Evolutionary conservation across 2,888 invertebrate genomes (phyloP), one percentile per base, ranked within the genome.

Genomic region (Pterostichus niger): DNA sequence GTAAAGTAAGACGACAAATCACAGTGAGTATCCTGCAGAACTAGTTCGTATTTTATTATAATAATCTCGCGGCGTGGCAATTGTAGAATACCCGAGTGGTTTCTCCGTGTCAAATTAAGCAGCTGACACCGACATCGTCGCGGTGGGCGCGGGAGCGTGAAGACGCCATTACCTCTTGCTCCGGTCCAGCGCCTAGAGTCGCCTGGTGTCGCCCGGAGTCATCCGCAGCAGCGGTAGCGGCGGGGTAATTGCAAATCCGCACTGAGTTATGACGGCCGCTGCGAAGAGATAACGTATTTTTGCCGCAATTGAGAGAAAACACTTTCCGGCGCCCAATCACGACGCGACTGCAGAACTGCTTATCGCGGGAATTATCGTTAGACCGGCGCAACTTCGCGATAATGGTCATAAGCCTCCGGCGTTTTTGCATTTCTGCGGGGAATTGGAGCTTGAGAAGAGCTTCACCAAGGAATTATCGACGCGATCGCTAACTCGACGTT

Each of bases 391-490:
- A 84, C 84, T 85, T 85, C 82, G 84, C 84, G 85, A 85, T 86
- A 85, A 86, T 85, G 85, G 86, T 83, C 84, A 84, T 84, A 85
- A 85, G 84, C 84, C 84, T 52, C 76, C 52, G 83, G 85, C 84
- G 85, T 86, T 86, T 86, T 86, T 86, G 86, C 85, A 85, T 85
- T 84, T 86, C 80, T 80, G 81, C 49, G 44, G 56, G 46, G 76
- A 79, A 56, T 64, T 33, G 44, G 35, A 80, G 35, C 77, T 31
- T 35, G 44, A 11, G 64, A 6, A 59, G 13, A 13, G 52, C 24
- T 77, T 61, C 64, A 31, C 35, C 40, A 6, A 40, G 7, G 40
- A 40, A 40, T 40, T 40, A 40, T 40, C 40, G 40, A 40, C 40
- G 40, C 40, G 24, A 24, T 24, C 64, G 24, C 64, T 31, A 64